phyloP scores from a whole-genome alignment of 2,888 invertebrate genomes.

The Bombyx huttoni region DNA sequence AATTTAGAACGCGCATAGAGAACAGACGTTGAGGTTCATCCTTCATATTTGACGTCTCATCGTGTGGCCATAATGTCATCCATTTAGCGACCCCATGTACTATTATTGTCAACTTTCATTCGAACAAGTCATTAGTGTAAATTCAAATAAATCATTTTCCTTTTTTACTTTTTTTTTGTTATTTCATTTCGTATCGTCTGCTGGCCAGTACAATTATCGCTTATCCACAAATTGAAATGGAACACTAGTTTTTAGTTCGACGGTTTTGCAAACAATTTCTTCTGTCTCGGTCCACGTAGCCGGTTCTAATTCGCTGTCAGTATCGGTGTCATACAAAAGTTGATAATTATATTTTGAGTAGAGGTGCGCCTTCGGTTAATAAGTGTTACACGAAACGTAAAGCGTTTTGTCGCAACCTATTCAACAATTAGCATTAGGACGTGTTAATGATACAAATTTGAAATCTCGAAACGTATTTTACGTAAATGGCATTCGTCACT shows the following conservation, averaged over 20 bases:
- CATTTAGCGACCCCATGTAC: slow-evolving; percentile 48
- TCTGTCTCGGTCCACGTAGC: slow-evolving; percentile 19
- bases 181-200: slow-evolving; percentile 24
- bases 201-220: slow-evolving; percentile 38
- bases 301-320: slow-evolving; percentile 32
- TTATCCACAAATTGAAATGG: slow-evolving; percentile 52
- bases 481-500: slow-evolving; percentile 21
- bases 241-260: slow-evolving; percentile 34
- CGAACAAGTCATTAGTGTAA: slow-evolving; percentile 43
- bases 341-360: slow-evolving; percentile 67
- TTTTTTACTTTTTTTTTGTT: slow-evolving; percentile 14
- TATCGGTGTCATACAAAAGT: slow-evolving; percentile 57
- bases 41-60: slow-evolving; percentile 53
- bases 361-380: slow-evolving; percentile 48
- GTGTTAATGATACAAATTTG: slow-evolving; percentile 62
- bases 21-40: slow-evolving; percentile 46
- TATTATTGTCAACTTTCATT: slow-evolving; percentile 40
- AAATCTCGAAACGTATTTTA: slow-evolving; percentile 37
- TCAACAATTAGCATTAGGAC: slow-evolving; percentile 55
- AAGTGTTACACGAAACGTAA: slow-evolving; percentile 56
- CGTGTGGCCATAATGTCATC: slow-evolving; percentile 46
- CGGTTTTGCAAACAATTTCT: slow-evolving; percentile 47
- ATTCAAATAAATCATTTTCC: slow-evolving; percentile 45
- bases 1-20: slow-evolving; percentile 35
- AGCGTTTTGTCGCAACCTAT: slow-evolving; percentile 40